Evolutionary conservation across 2,113 vertebrate species (phyloP).

Genomic region (Megaceryle torquata): DNA sequence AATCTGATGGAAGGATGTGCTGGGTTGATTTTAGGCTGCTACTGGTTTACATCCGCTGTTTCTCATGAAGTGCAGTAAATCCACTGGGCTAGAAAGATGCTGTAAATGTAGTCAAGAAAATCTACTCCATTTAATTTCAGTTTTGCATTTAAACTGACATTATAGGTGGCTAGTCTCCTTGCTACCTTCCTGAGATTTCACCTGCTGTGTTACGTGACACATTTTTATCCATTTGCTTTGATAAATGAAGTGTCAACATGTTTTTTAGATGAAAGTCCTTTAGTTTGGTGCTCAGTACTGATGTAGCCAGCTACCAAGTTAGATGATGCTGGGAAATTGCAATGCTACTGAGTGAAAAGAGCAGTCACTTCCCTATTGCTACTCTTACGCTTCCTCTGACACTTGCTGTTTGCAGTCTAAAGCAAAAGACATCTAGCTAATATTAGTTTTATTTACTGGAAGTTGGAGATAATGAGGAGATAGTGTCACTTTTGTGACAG

Average conservation of each 20-base stretch:
- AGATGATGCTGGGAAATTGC: not conserved
- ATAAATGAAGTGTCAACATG: not conserved
- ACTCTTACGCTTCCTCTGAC: not conserved
- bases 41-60: not conserved
- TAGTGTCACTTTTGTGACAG: not conserved
- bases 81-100: no score
- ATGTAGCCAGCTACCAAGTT: not conserved
- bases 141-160: no score
- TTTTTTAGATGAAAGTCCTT: not conserved
- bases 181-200: not conserved
- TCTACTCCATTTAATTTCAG: no score
- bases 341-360: not conserved
- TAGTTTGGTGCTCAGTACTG: not conserved
- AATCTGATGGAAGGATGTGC: not conserved
- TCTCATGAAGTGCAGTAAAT: no score
- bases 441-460: not conserved
- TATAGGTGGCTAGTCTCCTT: not conserved
- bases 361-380: not conserved
- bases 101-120: no score
- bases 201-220: not conserved
- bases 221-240: not conserved
- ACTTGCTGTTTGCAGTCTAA: not conserved
- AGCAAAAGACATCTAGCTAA: not conserved
- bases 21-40: not conserved
- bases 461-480: not conserved